phyloP scores from a whole-genome alignment of 2,797 vertebrate genomes.

The Poecile montanus region DNA sequence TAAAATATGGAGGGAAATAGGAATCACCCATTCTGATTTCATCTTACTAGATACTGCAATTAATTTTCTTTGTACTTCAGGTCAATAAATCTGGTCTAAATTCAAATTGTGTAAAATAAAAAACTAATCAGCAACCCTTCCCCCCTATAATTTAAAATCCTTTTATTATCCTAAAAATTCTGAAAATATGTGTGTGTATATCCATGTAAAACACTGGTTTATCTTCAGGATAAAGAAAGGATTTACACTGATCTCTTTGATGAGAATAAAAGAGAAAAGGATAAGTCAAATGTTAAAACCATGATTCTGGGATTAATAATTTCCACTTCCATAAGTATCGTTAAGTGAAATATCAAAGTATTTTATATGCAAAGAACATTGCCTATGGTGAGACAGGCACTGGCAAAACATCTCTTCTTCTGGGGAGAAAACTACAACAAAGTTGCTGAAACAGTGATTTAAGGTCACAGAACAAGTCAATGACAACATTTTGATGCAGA shows the following conservation, averaged over 20 bases:
- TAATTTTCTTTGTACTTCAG: not conserved
- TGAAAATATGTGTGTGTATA: not conserved
- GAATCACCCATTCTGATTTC: not conserved
- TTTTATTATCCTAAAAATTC: not conserved
- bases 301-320: not conserved
- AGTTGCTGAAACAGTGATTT: not conserved
- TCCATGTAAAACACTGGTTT: not conserved
- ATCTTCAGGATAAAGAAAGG: not conserved
- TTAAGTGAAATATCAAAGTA: not conserved
- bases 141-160: not conserved
- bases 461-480: not conserved
- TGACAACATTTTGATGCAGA: not conserved
- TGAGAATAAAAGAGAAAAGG: not conserved
- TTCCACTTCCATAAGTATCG: not conserved
- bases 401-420: not conserved
- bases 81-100: not conserved
- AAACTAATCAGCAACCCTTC: rapidly evolving
- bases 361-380: not conserved
- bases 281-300: not conserved
- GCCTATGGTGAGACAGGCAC: not conserved
- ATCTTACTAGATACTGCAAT: not conserved
- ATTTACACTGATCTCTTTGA: not conserved
- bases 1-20: not conserved
- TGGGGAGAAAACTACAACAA: not conserved
- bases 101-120: not conserved